phyloP scores from a whole-genome alignment of 2,888 invertebrate species.

The Nycteola revayana region DNA sequence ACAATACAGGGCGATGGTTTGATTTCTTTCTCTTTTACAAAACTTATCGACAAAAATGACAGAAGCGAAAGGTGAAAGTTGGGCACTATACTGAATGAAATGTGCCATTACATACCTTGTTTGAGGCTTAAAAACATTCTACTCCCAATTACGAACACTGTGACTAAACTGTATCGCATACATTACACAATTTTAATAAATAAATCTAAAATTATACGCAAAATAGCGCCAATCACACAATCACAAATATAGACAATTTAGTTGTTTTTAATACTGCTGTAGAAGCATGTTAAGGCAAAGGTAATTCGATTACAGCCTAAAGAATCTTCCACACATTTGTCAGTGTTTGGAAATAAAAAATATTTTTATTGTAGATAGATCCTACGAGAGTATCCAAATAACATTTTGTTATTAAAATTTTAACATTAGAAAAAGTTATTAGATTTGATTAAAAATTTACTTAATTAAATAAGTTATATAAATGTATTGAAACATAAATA shows the following conservation, averaged over 20 bases:
- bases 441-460: too few species aligned
- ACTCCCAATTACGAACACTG: slow-evolving; percentile 8
- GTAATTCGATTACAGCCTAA: too few species aligned
- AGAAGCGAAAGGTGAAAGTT: slow-evolving; percentile 54
- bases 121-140: slow-evolving; percentile 5
- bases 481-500: too few species aligned
- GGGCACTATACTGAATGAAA: slow-evolving; percentile 29
- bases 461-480: too few species aligned
- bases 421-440: too few species aligned
- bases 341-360: too few species aligned
- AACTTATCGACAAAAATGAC: slow-evolving; percentile 28
- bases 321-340: too few species aligned
- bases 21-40: slow-evolving; percentile 9
- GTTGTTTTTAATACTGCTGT: too few species aligned
- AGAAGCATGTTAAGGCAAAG: too few species aligned
- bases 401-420: too few species aligned
- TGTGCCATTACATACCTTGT: slow-evolving; percentile 21
- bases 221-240: slow-evolving; percentile 47
- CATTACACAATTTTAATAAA: slow-evolving; percentile 16
- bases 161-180: slow-evolving; percentile 10
- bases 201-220: slow-evolving; percentile 25
- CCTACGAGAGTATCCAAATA: too few species aligned
- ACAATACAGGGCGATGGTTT: not conserved
- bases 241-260: slow-evolving; percentile 32
- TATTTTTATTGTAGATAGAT: too few species aligned